A percentile compares a stretch with the other conserved stretches of the same genome.
Evolutionary conservation across 2,797 vertebrate genomes (phyloP).

Genomic region (Huso huso): DNA sequence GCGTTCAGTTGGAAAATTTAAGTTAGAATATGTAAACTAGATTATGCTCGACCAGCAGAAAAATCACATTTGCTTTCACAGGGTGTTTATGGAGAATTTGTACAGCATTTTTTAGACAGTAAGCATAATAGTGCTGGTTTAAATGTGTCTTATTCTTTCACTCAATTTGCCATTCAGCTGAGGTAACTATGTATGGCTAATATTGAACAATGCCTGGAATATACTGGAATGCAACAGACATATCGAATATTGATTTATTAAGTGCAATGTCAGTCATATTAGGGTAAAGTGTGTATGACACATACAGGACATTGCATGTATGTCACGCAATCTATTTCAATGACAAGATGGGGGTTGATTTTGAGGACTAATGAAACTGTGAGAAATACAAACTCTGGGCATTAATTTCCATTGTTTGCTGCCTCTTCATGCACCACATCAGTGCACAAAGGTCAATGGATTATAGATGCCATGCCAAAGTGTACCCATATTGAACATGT

Average conservation of each 20-base stretch:
- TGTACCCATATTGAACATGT: too few relatives aligned
- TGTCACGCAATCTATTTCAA: slow-evolving; percentile 88
- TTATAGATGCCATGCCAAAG: too few relatives aligned
- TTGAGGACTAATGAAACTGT: slow-evolving; percentile 55
- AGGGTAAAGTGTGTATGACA: slow-evolving; percentile 90
- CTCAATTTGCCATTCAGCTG: slow-evolving; percentile 76
- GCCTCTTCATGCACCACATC: too few relatives aligned
- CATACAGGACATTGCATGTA: slow-evolving; percentile 93
- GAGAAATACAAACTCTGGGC: not conserved
- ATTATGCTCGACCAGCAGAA: slow-evolving; percentile 35
- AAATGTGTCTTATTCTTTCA: slow-evolving; percentile 58
- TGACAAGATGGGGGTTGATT: slow-evolving; percentile 87
- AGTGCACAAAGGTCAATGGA: too few relatives aligned
- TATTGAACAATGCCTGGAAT: slow-evolving; percentile 82
- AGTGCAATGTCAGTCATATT: slow-evolving; percentile 89
- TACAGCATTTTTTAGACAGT: slow-evolving; percentile 21
- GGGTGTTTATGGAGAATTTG: slow-evolving; percentile 15
- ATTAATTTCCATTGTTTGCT: too few relatives aligned
- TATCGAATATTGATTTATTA: slow-evolving; percentile 97
- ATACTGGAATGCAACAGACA: slow-evolving; percentile 74
- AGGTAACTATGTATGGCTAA: slow-evolving; percentile 93
- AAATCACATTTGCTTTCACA: slow-evolving; percentile 33
- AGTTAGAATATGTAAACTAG: slow-evolving; percentile 21
- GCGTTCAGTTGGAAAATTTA: slow-evolving; percentile 26
- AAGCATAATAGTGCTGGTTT: slow-evolving; percentile 36